Evolutionary conservation across 2,797 vertebrate species (phyloP).

Genomic region (Manis crassicaudata): DNA sequence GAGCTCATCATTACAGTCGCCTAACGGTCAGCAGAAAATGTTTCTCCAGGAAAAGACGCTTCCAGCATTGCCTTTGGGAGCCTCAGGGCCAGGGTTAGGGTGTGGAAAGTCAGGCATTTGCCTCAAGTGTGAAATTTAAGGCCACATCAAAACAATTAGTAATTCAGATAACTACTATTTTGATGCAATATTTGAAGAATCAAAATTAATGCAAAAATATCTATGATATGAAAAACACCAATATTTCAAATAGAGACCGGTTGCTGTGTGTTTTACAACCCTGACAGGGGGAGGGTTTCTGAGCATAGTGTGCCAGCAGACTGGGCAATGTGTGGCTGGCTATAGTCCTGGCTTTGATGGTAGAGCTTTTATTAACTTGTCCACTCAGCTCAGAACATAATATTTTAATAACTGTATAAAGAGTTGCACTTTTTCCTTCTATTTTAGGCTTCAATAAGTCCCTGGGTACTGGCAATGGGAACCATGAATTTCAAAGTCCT

Average conservation of each 20-base stretch:
- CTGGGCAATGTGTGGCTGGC: background rate
- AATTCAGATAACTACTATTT: slow-evolving; percentile 8
- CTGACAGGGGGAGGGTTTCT: background rate
- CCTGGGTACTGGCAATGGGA: background rate
- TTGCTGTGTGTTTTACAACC: background rate
- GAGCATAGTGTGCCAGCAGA: background rate
- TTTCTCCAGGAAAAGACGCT: background rate
- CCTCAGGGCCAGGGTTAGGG: background rate
- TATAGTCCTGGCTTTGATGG: background rate
- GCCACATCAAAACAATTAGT: background rate
- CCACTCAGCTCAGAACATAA: background rate
- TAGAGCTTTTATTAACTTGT: background rate
- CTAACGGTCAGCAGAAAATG: background rate
- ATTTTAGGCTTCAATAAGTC: background rate
- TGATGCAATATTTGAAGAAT: background rate
- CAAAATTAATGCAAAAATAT: background rate
- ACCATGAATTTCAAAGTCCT: background rate
- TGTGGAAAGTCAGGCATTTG: background rate
- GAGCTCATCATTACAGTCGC: background rate
- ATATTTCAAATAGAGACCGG: background rate
- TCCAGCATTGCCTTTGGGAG: background rate
- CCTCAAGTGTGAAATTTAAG: background rate
- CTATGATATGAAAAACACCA: background rate
- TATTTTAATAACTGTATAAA: background rate
- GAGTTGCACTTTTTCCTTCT: background rate